Evolutionary conservation across 2,888 invertebrate genomes (phyloP), one percentile per base, ranked within the genome.

Genomic region (Lamproptera curius): DNA sequence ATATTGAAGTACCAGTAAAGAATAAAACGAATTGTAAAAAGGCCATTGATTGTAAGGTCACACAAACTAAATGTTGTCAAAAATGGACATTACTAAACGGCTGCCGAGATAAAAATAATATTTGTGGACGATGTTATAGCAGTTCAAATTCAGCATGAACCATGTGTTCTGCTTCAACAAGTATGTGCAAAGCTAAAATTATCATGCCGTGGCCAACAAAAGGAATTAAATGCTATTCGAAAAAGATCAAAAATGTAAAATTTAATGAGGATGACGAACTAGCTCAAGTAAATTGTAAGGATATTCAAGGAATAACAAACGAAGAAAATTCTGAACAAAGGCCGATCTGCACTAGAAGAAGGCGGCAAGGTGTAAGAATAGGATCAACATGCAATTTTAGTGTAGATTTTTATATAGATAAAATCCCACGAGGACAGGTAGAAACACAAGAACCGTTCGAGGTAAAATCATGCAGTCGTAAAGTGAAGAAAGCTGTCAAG

Each of bases 321-420:
- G 37, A 6, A 40, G 17, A 41, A 39, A 40, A 26, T 23, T 13
- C 14, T 28, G 23, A 28, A 6, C 16, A 11, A 11, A 26, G 26
- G 10, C 28, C n/a, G 10, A 28, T 28, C 23, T 8, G 11, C 34
- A 23, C 17, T 13, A 20, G 28, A 20, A 34, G 16, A 40, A 46
- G 11, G 11, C 34, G 48, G 14, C 57, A 55, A 54, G 53, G 48
- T 13, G 55, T 62, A 23, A 51, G 57, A 16, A 43, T 61, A 16
- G 55, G 59, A 31, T 62, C 62, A 6, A 58, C 35, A 48, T 58
- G 61, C 49, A 58, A 50, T 33, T 59, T 62, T 46, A 46, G 54
- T 16, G 45, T 62, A 42, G 57, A 62, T 14, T 61, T 63, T 57
- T 58, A 42, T 46, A 61, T 61, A 55, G 50, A 50, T 26, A 42